These are phyloP conservation scores for Pelvicachromis taeniatus DNA, from an alignment of 2,113 vertebrate genomes.

Conservation along the genomic window DNA sequence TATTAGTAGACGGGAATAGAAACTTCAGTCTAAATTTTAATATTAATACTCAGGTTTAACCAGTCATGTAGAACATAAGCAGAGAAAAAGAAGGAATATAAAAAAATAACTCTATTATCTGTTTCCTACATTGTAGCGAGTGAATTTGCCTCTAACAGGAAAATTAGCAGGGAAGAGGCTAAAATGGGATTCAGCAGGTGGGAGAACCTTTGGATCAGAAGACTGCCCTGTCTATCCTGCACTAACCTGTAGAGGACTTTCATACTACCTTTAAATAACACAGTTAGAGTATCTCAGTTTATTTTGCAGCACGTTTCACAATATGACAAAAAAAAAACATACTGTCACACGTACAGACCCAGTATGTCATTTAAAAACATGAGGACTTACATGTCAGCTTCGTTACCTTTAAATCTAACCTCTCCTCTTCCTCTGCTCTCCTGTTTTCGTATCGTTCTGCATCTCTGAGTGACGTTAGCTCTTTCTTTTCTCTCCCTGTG, in stretches of 20 bases:
- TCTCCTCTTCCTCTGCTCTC: background rate
- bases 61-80: background rate
- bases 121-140: background rate
- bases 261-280: background rate
- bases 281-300: background rate
- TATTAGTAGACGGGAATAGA: too few relatives aligned
- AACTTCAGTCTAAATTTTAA: too few relatives aligned
- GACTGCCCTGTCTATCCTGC: background rate
- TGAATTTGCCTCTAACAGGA: background rate
- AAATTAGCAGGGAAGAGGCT: background rate
- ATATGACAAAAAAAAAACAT: rapidly evolving
- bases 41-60: too few relatives aligned
- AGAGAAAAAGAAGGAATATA: background rate
- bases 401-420: background rate
- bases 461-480: rapidly evolving
- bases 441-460: background rate
- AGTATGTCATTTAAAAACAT: background rate
- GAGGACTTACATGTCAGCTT: background rate
- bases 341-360: background rate
- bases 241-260: background rate
- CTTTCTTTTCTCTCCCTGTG: background rate
- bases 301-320: background rate
- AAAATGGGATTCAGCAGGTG: background rate
- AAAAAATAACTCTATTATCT: background rate
- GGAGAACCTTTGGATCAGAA: background rate